Base-by-base conservation (phyloP, 2,888 invertebrate genomes). In the Chorisops tibialis region DNA sequence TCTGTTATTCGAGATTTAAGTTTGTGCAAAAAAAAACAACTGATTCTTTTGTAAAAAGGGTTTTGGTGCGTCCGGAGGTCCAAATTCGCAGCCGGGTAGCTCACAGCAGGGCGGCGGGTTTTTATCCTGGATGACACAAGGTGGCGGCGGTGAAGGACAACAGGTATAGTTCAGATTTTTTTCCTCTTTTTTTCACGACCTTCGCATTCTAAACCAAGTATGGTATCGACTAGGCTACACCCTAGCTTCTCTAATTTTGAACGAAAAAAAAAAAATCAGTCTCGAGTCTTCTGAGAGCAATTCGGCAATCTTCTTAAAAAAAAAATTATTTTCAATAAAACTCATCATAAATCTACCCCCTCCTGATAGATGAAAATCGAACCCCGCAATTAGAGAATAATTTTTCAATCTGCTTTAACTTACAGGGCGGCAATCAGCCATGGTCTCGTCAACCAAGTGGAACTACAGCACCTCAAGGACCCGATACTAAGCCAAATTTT, bases 51-150 rank as follows among this genome's bases (percentile, higher is more conserved):
- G 80, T 63, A 80, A 80, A 4, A 81, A 82, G 65, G 82, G 81
- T 14, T 69, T 68, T 48, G 73, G 71, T 60, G 64, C 66, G 60
- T 64, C 70, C 19, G 66, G 70, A 50, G 80, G 81, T 49, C 80
- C 62, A 78, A 80, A 64, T 79, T 76, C 66, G 78, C 80, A 59
- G 79, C 81, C 65, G 16, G 70, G 73, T 62, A 62, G 68, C 16
- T 69, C 73, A 66, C 67, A 75, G 66, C 67, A 75, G 70, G 72
- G 73, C 48, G 62, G 63, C n/a, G 86, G 86, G 70, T 87, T 87
- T 76, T 81, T 88, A 66, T 86, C 86, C 58, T 88, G 88, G 88
- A 87, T 88, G 86, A 86, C 84, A 75, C 87, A 86, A 79, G 86
- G 79, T 64, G 77, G 77, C 65, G 75, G 77, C 41, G 73, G 73